These are phyloP conservation scores for Sicus ferrugineus DNA, from an alignment of 2,888 invertebrate genomes.

Conservation along the genomic window DNA sequence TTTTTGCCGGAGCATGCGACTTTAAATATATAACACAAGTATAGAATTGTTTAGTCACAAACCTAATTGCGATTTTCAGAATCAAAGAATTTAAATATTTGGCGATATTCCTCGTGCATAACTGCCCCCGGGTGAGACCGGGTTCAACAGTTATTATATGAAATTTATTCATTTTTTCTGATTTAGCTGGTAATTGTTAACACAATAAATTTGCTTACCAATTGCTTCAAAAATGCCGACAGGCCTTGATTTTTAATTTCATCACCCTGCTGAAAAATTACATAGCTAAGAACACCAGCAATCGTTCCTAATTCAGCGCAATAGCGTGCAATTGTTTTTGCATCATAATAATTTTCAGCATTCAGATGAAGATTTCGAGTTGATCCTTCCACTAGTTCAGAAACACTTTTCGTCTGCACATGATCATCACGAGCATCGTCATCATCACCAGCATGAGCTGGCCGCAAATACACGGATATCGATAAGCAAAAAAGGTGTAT, in stretches of 20 bases:
- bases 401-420: not conserved
- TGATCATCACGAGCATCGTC: slow-evolving; percentile 53
- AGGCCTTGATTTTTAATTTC: slow-evolving; percentile 95
- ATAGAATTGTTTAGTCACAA: not conserved
- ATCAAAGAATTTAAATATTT: not conserved
- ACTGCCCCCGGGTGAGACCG: too few relatives aligned
- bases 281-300: slow-evolving; percentile 84
- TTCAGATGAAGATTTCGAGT: not conserved
- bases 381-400: not conserved
- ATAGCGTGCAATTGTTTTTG: slow-evolving; percentile 69
- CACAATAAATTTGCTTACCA: slow-evolving; percentile 68
- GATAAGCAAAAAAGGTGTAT: slow-evolving; percentile 89
- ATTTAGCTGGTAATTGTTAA: too few relatives aligned
- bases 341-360: slow-evolving; percentile 63
- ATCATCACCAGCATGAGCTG: slow-evolving; percentile 64
- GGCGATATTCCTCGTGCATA: too few relatives aligned
- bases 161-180: slow-evolving; percentile 28
- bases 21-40: slow-evolving; percentile 58
- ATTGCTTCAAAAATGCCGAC: slow-evolving; percentile 86
- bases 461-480: slow-evolving; percentile 90
- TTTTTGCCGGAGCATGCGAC: slow-evolving; percentile 94
- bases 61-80: not conserved
- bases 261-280: slow-evolving; percentile 90
- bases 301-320: slow-evolving; percentile 87
- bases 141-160: too few relatives aligned